phyloP scores from a whole-genome alignment of 2,888 invertebrate species.

The Andrena dorsata region DNA sequence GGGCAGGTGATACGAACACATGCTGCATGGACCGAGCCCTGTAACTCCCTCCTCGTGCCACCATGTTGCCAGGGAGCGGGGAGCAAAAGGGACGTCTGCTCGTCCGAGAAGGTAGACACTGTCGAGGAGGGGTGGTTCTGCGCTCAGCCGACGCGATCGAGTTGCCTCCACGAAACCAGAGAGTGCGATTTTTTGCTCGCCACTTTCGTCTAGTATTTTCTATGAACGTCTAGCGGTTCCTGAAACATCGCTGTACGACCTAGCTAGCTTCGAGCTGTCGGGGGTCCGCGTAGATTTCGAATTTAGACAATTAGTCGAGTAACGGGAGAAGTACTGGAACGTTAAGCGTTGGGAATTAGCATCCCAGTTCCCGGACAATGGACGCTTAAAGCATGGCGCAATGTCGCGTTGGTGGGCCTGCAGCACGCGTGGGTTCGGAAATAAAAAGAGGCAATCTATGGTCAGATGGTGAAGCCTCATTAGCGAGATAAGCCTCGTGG shows the following conservation, averaged over 20 bases:
- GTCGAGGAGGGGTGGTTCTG: no score
- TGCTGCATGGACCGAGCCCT: conserved; percentile 62
- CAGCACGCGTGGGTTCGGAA: conserved; percentile 4
- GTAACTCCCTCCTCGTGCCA: conserved; percentile 41
- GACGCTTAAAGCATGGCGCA: not conserved
- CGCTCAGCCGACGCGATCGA: no score
- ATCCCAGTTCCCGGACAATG: not conserved
- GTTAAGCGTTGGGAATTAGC: no score
- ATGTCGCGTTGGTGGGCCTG: conserved; percentile 22
- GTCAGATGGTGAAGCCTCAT: conserved; percentile 80
- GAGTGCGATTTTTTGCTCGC: not conserved
- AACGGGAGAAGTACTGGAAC: no score
- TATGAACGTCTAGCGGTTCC: no score
- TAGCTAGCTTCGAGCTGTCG: no score
- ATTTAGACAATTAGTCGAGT: no score
- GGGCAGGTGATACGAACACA: conserved; percentile 76
- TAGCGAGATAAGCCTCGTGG: conserved; percentile 76
- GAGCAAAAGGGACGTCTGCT: not conserved
- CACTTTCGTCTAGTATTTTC: no score
- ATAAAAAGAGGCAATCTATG: conserved; percentile 44
- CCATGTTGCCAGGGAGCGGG: conserved; percentile 1
- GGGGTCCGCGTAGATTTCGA: no score
- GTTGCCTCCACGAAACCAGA: not conserved
- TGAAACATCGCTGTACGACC: no score
- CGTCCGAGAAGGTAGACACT: not conserved